phyloP scores from a whole-genome alignment of 2,113 vertebrate genomes.

The Daboia siamensis region DNA sequence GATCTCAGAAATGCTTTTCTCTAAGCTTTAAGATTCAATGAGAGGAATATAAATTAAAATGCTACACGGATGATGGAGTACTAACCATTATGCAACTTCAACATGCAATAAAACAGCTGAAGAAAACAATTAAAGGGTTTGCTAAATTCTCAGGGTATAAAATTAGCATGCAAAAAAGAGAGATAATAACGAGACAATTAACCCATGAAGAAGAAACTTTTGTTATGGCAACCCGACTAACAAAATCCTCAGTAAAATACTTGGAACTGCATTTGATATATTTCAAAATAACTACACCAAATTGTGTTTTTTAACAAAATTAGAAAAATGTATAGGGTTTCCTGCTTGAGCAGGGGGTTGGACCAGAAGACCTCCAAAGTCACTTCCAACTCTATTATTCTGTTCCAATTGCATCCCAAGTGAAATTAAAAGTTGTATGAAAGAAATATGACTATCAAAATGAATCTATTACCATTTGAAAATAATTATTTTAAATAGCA shows the following conservation, averaged over 20 bases:
- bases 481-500: not conserved
- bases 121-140: not conserved
- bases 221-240: not conserved
- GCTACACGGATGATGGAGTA: not conserved
- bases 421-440: no score
- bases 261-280: not conserved
- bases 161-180: not conserved
- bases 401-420: no score
- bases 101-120: not conserved
- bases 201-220: not conserved
- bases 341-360: not conserved
- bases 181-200: not conserved
- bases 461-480: not conserved
- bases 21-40: not conserved
- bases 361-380: not conserved
- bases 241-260: not conserved
- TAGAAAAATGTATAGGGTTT: not conserved
- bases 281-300: not conserved
- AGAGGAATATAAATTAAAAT: not conserved
- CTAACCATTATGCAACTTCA: not conserved
- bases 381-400: not conserved
- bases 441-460: not conserved
- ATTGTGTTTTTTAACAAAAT: not conserved
- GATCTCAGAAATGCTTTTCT: not conserved
- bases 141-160: not conserved